A percentile compares a stretch with the other conserved stretches of the same genome.
Evolutionary conservation across 1,140 invertebrate species (phyloP).

Genomic region (Lerema accius): DNA sequence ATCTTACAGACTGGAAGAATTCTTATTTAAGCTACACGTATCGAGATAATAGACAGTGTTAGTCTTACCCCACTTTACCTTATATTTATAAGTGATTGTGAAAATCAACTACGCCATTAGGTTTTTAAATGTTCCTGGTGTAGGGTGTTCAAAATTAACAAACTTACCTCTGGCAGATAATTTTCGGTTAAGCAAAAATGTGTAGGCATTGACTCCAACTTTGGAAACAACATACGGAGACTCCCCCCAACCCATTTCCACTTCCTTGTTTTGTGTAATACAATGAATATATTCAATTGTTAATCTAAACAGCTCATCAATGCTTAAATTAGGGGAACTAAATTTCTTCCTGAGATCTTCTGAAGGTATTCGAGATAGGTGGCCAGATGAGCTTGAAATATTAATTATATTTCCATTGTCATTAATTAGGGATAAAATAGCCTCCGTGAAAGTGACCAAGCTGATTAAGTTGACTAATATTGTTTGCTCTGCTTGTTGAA

Average conservation of each 20-base stretch:
- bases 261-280: slow-evolving; percentile 55
- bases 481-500: slow-evolving; percentile 88
- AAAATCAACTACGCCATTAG: too few relatives aligned
- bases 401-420: slow-evolving; percentile 88
- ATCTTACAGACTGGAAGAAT: too few relatives aligned
- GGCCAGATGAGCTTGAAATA: slow-evolving; percentile 88
- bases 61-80: too few relatives aligned
- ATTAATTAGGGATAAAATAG: slow-evolving; percentile 87
- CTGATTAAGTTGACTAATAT: slow-evolving; percentile 87
- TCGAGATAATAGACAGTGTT: too few relatives aligned
- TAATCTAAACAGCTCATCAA: slow-evolving; percentile 82
- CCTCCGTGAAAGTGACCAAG: slow-evolving; percentile 85
- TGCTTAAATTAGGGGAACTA: slow-evolving; percentile 77
- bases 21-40: too few relatives aligned
- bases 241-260: slow-evolving; percentile 80
- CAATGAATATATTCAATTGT: slow-evolving; percentile 86
- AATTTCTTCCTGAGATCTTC: slow-evolving; percentile 82
- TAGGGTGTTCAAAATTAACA: too few relatives aligned
- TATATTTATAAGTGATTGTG: too few relatives aligned
- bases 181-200: slow-evolving; percentile 62
- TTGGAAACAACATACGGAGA: slow-evolving; percentile 87
- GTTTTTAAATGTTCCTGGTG: too few relatives aligned
- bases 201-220: slow-evolving; percentile 84
- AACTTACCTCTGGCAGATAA: slow-evolving; percentile 55
- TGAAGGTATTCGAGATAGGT: slow-evolving; percentile 84